A percentile compares a stretch with the other conserved stretches of the same genome.
Conservation (phyloP, 2,113 vertebrate genomes). For the Notarius quadriscutis region DNA sequence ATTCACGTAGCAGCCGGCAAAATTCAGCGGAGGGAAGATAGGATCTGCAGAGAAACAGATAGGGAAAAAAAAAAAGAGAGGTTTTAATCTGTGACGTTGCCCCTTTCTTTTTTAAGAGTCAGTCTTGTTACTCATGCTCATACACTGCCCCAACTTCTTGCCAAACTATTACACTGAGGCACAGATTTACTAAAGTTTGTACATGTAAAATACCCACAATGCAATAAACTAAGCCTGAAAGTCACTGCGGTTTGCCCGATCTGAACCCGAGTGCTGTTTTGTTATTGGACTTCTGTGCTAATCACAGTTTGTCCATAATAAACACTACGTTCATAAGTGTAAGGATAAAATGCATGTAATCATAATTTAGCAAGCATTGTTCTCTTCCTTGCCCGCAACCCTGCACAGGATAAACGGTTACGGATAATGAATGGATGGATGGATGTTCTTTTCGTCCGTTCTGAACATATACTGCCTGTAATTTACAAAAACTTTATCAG, state of each 20-base stretch:
- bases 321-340: neutral
- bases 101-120: neutral
- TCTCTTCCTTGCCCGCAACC: no score
- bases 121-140: neutral
- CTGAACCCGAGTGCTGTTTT: neutral
- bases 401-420: no score
- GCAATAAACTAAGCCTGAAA: neutral
- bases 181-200: neutral
- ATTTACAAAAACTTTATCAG: no score
- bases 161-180: neutral
- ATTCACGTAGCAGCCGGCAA: conserved; percentile 85
- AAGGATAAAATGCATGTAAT: no score
- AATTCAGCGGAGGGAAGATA: conserved; percentile 79
- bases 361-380: no score
- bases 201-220: neutral
- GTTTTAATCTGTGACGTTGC: neutral
- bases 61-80: neutral
- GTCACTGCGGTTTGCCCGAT: neutral
- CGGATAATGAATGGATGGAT: no score
- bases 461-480: no score
- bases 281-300: no score
- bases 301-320: no score
- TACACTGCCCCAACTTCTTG: neutral
- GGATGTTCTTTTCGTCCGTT: no score
- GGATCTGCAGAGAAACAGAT: conserved; percentile 69